Base-by-base conservation (phyloP, 35 echinoderm and acorn worm species). In the Apostichopus japonicus region DNA sequence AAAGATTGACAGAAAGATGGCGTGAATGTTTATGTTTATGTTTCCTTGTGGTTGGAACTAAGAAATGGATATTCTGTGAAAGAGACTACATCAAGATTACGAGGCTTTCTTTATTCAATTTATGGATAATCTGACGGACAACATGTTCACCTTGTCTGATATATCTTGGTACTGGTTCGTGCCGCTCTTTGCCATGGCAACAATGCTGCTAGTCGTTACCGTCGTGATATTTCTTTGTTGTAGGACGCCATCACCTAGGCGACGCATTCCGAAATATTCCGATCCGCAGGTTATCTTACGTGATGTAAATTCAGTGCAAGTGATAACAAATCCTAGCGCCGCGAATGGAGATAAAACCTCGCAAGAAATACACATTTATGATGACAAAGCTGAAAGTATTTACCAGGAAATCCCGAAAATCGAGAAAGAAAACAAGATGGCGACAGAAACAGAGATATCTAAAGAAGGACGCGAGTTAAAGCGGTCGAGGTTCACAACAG, bases 131-230 rank as follows among this genome's bases (percentile, higher is more conserved):
- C 33, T 44, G 33, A 44, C 33, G 79, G 14, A 24, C 5, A 87
- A 55, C 4, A 87, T 87, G 86, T 65, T 87, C 13, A 87, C 53
- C 21, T 16, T 87, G 21, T 87, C 86, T 23, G 86, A 87, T 56
- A 87, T 87, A 23, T 87, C 86, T 17, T 87, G 86, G 86, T 56
- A 62, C 56, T 87, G 86, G 86, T 87, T 87, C 54, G 53, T 87
- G 25, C 86, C 86, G 56, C 86, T 87, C 11, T 21, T 87, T 14
- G 86, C 63, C n/a, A 87, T 87, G 86, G 86, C 86, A 17, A 71
- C 86, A 16, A 53, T 87, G 11, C 57, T 87, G 56, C 56, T 87
- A 16, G n/a, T 87, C 19, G 86, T 87, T 8, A 87, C 86, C 1
- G 23, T 87, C n/a, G 17, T 87, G 6, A 71, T 87, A 87, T 87